These are phyloP conservation scores for Leontocebus nigricollis DNA, from an alignment of 2,797 vertebrate genomes.

Conservation along the genomic window DNA sequence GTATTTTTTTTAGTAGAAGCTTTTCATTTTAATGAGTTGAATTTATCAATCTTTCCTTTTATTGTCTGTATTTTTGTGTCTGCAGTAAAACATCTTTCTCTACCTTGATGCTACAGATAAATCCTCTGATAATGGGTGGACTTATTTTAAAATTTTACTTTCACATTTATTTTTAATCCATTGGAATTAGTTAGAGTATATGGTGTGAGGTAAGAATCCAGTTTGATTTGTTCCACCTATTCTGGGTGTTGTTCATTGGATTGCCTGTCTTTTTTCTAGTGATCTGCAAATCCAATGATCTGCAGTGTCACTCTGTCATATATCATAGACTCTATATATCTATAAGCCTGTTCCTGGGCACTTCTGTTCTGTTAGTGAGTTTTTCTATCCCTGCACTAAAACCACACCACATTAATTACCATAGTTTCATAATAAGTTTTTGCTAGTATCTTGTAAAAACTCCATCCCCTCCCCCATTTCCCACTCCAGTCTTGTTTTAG, in stretches of 20 bases:
- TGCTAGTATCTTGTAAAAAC: background rate
- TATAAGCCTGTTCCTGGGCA: background rate
- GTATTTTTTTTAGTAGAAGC: background rate
- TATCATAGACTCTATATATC: background rate
- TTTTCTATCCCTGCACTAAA: background rate
- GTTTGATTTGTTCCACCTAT: background rate
- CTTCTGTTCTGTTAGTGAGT: background rate
- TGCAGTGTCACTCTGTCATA: background rate
- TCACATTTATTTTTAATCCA: background rate
- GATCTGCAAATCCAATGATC: background rate
- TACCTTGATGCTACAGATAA: background rate
- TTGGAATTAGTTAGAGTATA: background rate
- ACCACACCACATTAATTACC: background rate
- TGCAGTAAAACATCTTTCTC: constrained; percentile 22
- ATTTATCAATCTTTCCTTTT: background rate
- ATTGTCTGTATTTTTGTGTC: background rate
- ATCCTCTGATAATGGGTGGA: background rate
- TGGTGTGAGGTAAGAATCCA: background rate
- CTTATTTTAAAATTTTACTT: constrained; percentile 6
- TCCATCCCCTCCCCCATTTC: background rate
- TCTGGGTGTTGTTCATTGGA: background rate
- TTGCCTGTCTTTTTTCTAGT: background rate
- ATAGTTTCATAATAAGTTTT: background rate
- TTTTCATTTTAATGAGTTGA: constrained; percentile 19
- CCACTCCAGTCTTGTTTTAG: background rate